These are phyloP conservation scores for Platysteira castanea DNA, from an alignment of 2,113 vertebrate species.

Conservation along the genomic window DNA sequence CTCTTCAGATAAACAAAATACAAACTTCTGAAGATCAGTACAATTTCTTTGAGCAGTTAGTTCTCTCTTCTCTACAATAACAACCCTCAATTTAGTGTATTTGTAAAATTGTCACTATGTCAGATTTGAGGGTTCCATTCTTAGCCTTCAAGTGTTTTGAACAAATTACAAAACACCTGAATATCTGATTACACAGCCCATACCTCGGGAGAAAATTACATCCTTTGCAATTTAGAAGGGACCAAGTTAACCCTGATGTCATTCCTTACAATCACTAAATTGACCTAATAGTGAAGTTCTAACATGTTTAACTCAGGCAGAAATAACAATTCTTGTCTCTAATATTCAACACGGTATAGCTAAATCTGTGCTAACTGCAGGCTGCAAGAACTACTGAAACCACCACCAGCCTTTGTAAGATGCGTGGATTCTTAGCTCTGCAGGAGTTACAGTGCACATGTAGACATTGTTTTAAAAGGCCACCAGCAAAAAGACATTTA, in stretches of 20 bases:
- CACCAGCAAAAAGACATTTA: not conserved
- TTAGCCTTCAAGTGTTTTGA: not conserved
- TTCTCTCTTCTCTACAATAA: not conserved
- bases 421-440: not conserved
- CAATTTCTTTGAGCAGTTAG: not conserved
- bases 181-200: not conserved
- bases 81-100: not conserved
- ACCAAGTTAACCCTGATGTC: not conserved
- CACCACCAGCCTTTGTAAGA: not conserved
- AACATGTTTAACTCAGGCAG: not conserved
- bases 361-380: not conserved
- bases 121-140: not conserved
- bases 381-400: not conserved
- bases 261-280: not conserved
- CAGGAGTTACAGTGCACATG: not conserved
- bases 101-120: not conserved
- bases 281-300: not conserved
- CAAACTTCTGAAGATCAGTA: not conserved
- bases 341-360: not conserved
- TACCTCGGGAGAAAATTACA: not conserved
- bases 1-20: conserved; percentile 1
- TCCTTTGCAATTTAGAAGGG: not conserved
- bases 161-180: not conserved
- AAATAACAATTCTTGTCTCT: not conserved
- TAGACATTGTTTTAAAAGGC: not conserved